Conservation (phyloP, 1,140 invertebrate genomes). For the Musca vetustissima region DNA sequence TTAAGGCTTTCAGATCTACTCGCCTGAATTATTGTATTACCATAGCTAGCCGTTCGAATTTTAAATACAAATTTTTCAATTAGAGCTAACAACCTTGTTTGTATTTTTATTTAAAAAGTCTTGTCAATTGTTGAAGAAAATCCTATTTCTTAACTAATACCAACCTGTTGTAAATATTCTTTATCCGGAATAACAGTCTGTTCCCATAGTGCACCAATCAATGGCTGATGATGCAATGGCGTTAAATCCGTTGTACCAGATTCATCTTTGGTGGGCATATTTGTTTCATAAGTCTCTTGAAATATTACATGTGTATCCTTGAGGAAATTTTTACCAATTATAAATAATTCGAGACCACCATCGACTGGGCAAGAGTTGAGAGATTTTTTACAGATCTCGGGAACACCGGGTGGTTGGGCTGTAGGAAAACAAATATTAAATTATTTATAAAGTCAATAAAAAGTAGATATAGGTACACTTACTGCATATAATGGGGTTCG, state of each 20-base stretch:
- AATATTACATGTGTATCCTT: conserved; percentile 92
- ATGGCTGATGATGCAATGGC: conserved; percentile 28
- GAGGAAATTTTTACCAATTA: conserved; percentile 95
- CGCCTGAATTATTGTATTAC: too few relatives aligned
- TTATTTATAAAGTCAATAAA: neutral
- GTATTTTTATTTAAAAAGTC: too few relatives aligned
- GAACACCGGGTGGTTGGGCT: conserved; percentile 94
- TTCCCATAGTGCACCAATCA: conserved; percentile 66
- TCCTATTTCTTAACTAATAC: conserved; percentile 27
- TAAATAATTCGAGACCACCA: conserved; percentile 89
- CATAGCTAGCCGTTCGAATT: too few relatives aligned
- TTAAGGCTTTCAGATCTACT: too few relatives aligned
- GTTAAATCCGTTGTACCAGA: conserved; percentile 47
- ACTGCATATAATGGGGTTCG: conserved; percentile 95
- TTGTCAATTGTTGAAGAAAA: too few relatives aligned
- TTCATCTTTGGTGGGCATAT: conserved; percentile 38
- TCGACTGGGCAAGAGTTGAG: conserved; percentile 73
- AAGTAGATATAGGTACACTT: conserved; percentile 58
- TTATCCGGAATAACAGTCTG: conserved; percentile 77
- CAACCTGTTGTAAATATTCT: conserved; percentile 79
- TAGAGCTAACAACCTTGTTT: too few relatives aligned
- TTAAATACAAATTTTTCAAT: too few relatives aligned
- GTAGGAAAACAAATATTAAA: conserved; percentile 32
- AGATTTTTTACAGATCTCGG: conserved; percentile 94
- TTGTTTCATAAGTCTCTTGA: conserved; percentile 63